Conservation (phyloP, 2,888 invertebrate genomes). For the Megaustenia siamemsis region DNA sequence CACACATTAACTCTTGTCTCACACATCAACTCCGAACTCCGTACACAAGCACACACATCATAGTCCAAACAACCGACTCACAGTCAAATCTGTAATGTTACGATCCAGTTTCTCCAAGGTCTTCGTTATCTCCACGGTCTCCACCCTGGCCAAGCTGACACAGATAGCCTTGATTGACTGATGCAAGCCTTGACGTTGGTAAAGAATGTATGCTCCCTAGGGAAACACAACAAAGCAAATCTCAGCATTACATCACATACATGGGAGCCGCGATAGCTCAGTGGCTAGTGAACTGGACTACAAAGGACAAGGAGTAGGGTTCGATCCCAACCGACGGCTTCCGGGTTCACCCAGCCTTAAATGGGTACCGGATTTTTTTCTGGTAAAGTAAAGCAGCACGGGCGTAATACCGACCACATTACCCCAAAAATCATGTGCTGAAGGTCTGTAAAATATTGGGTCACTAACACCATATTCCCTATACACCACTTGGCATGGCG, state of each 20-base stretch:
- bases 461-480: too few species aligned
- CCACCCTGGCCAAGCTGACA: conserved; percentile 91
- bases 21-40: not conserved
- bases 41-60: not conserved
- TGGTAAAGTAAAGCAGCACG: too few species aligned
- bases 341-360: too few species aligned
- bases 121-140: conserved; percentile 91
- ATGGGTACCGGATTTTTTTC: too few species aligned
- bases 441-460: too few species aligned
- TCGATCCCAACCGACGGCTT: too few species aligned
- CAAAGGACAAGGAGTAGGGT: too few species aligned
- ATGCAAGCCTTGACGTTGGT: conserved; percentile 86
- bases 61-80: conserved; percentile 43
- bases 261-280: too few species aligned
- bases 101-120: conserved; percentile 84
- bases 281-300: too few species aligned
- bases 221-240: conserved; percentile 10
- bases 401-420: too few species aligned
- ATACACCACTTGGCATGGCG: too few species aligned
- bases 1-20: not conserved
- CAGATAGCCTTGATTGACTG: conserved; percentile 96
- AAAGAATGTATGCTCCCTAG: conserved; percentile 66
- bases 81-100: conserved; percentile 59
- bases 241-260: not conserved
- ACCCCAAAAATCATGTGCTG: too few species aligned